These are phyloP conservation scores for Ceyx cyanopectus DNA, from an alignment of 2,113 vertebrate genomes.

Conservation along the genomic window DNA sequence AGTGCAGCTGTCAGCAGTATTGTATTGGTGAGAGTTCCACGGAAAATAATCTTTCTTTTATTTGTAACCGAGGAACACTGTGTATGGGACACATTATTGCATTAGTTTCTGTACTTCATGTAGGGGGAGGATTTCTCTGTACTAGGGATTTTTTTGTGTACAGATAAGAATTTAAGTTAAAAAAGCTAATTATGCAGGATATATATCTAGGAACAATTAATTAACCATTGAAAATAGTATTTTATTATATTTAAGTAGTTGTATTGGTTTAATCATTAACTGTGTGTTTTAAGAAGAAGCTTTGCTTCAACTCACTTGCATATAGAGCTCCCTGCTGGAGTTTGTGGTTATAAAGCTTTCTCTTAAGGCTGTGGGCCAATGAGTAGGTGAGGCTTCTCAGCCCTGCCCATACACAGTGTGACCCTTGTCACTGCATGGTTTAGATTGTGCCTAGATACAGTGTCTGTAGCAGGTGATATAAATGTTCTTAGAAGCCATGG, in stretches of 20 bases:
- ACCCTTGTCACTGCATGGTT: neutral
- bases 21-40: neutral
- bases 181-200: neutral
- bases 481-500: neutral
- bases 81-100: neutral
- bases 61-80: neutral
- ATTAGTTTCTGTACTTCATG: neutral
- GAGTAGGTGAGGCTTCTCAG: neutral
- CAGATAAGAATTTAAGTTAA: neutral
- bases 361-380: neutral
- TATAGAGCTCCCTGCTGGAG: neutral
- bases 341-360: neutral
- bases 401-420: accelerated
- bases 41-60: neutral
- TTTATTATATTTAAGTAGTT: neutral
- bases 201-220: neutral
- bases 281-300: neutral
- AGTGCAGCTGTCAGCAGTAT: neutral
- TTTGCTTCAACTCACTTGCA: neutral
- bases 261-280: neutral
- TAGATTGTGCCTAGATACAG: neutral
- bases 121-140: neutral
- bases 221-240: neutral
- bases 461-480: neutral
- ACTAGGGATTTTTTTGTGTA: neutral